Percentiles rank a stretch among this genome's conserved stretches.
Conservation (phyloP, 37 sponge, comb jelly and placozoan genomes). For the Diacarnus erythraeanus region DNA sequence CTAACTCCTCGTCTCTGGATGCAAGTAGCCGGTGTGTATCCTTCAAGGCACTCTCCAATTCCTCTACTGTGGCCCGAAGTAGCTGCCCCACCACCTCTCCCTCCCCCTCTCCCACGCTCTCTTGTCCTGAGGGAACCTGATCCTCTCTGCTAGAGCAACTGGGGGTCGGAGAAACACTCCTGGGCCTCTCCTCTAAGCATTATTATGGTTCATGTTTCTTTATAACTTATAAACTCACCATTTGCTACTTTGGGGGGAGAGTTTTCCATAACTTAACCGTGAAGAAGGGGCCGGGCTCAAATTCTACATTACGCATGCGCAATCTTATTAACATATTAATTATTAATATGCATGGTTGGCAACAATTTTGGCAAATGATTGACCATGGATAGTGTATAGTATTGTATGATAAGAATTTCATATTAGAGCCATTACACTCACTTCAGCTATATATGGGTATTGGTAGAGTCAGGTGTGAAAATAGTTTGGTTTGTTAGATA, state of each 20-base stretch:
- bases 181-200: neutral
- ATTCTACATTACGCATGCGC: no score
- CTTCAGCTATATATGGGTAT: no score
- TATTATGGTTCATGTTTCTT: neutral
- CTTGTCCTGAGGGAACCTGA: neutral
- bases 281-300: neutral
- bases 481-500: no score
- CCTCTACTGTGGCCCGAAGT: constrained; percentile 42
- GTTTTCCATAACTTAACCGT: neutral
- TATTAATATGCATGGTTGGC: no score
- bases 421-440: no score
- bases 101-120: neutral
- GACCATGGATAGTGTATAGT: no score
- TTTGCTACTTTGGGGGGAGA: neutral
- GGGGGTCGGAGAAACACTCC: neutral
- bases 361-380: no score
- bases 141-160: neutral
- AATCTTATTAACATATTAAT: no score
- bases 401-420: no score
- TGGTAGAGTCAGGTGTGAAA: no score
- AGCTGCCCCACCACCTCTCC: constrained; percentile 39
- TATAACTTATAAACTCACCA: neutral
- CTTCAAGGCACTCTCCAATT: constrained; percentile 45
- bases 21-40: constrained; percentile 54
- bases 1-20: constrained; percentile 54